Conservation (phyloP, 2,888 invertebrate species). For the Torymus tubicola region DNA sequence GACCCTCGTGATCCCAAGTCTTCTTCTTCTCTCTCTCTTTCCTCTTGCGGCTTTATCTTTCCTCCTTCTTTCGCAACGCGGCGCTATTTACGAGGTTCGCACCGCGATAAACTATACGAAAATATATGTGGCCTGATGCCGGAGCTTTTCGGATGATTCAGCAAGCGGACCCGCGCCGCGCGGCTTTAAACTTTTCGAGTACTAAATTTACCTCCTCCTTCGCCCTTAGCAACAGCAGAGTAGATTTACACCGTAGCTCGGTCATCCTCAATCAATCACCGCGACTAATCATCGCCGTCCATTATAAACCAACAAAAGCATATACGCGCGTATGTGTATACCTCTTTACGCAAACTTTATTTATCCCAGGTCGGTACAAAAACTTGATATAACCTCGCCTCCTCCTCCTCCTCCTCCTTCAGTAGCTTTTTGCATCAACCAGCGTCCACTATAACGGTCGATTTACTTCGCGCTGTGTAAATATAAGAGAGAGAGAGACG, state of each 20-base stretch:
- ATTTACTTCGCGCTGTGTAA: no score
- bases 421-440: no score
- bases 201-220: not conserved
- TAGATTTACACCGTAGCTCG: not conserved
- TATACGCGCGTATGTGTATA: not conserved
- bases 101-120: slow-evolving; percentile 40
- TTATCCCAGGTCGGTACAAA: no score
- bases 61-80: slow-evolving; percentile 20
- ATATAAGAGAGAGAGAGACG: no score
- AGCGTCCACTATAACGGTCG: no score
- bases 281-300: not conserved
- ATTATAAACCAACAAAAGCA: not conserved
- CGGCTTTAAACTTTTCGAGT: no score
- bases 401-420: no score
- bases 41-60: slow-evolving; percentile 28
- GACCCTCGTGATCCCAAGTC: slow-evolving; percentile 69
- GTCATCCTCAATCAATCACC: not conserved
- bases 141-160: not conserved
- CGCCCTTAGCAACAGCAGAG: no score
- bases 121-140: slow-evolving; percentile 33
- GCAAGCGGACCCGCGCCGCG: no score
- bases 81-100: slow-evolving; percentile 48
- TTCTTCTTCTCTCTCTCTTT: slow-evolving; percentile 15
- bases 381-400: no score
- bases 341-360: no score